Evolutionary conservation across 2,888 invertebrate genomes (phyloP), one percentile per base, ranked within the genome.

Genomic region (Schizaphis graminum): DNA sequence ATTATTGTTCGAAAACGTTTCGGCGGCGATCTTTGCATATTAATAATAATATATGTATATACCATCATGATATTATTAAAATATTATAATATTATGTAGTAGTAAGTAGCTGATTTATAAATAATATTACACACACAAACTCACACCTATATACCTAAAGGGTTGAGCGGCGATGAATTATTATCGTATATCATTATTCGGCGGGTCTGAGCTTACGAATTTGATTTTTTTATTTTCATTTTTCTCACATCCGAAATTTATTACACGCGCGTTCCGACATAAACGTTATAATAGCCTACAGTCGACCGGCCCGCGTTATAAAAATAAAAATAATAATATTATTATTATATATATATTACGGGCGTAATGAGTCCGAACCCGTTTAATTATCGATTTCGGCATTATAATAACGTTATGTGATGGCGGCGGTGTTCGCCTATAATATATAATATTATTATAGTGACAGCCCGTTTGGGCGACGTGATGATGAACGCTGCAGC

Each of bases 391-490:
- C 89, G 89, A 89, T 89, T 89, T 89, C 89, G 56, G 41, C 44
- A 7, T 89, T 41, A 26, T 89, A 53, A 53, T 35, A 44, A 85
- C 77, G 77, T 77, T 77, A 35, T 77, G 21, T 8, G 8, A 35
- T 8, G 8, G 26, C 57, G 77, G 77, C 77, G 77, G 77, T 21
- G 77, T 77, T 21, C 41, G 4, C 44, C 41, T 28, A n/a, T 77
- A 16, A n/a, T 77, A 77, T 44, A 41, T 61, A 28, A 44, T 89
- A 61, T 57, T 44, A 77, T 77, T 77, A 85, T 91, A 91, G 84
- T 85, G 91, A 91, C 85, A 85, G 91, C 41, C 91, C 49, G 91
- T 91, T 86, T 28, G 91, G 91, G 85, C 56, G 91, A 91, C 85
- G 91, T 86, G 91, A 91, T 91, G 91, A 91, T 91, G 91, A 91